Conservation (phyloP, 2,797 vertebrate genomes). For the Denticeps clupeoides region DNA sequence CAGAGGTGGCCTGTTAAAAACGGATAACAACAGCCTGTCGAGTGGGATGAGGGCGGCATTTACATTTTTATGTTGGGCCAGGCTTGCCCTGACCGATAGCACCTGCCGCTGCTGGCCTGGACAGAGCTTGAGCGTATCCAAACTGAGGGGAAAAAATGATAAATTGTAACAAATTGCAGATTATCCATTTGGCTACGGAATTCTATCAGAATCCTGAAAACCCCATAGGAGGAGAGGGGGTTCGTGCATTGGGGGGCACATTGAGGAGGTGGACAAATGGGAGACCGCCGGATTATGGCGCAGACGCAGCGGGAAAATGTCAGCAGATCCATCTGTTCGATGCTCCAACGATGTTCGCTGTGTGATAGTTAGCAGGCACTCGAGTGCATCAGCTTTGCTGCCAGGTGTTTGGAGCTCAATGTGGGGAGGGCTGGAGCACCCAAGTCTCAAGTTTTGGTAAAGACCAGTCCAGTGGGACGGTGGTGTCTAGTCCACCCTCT, state of each 20-base stretch:
- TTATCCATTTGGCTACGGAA: neutral
- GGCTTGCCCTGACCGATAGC: neutral
- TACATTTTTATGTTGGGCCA: conserved; percentile 2
- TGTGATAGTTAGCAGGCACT: conserved; percentile 33
- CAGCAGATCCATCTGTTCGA: conserved; percentile 37
- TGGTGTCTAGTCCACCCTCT: too few species aligned
- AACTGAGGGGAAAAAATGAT: neutral
- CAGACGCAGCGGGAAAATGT: conserved; percentile 19
- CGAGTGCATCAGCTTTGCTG: conserved; percentile 23
- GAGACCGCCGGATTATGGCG: neutral
- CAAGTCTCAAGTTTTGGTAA: conserved; percentile 17
- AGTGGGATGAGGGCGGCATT: conserved; percentile 2
- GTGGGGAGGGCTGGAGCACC: conserved; percentile 18
- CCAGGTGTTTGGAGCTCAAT: conserved; percentile 31
- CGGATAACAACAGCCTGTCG: neutral
- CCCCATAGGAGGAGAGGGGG: neutral
- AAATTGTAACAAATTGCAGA: neutral
- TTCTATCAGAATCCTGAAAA: neutral
- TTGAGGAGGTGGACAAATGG: neutral
- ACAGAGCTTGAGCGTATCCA: neutral
- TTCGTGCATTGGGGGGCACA: neutral
- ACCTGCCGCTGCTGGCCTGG: neutral
- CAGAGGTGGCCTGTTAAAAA: neutral
- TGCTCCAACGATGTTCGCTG: conserved; percentile 29
- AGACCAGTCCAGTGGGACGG: conserved; percentile 10